Evolutionary conservation across 2,113 vertebrate species (phyloP).

Genomic region (Puffinus mauretanicus): DNA sequence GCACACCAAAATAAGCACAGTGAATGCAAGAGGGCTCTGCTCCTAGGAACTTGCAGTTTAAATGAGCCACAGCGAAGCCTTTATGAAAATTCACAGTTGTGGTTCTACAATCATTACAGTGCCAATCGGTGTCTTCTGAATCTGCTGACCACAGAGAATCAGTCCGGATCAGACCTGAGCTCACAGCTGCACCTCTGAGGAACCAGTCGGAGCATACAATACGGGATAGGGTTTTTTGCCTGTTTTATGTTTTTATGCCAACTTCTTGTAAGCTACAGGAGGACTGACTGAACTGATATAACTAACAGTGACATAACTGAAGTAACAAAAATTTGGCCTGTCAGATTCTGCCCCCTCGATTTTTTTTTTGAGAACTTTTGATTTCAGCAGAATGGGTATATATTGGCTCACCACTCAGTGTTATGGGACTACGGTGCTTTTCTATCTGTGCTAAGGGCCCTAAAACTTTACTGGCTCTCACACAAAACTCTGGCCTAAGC

Average conservation of each 20-base stretch:
- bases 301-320: slow-evolving; percentile 15
- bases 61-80: neutral
- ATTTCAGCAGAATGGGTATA: neutral
- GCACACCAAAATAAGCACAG: neutral
- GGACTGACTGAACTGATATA: neutral
- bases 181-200: neutral
- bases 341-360: neutral
- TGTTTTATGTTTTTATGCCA: neutral
- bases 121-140: neutral
- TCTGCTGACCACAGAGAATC: neutral
- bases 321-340: slow-evolving; percentile 9
- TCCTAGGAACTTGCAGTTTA: neutral
- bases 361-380: neutral
- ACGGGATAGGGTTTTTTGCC: neutral
- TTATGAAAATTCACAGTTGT: neutral
- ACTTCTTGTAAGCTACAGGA: neutral
- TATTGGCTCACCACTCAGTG: neutral
- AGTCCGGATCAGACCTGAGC: neutral
- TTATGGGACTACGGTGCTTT: neutral
- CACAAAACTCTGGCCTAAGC: neutral
- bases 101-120: neutral
- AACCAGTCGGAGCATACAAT: neutral
- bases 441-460: neutral
- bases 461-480: neutral
- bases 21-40: neutral